Conservation (phyloP, 2,797 vertebrate species). For the Zalophus californianus region DNA sequence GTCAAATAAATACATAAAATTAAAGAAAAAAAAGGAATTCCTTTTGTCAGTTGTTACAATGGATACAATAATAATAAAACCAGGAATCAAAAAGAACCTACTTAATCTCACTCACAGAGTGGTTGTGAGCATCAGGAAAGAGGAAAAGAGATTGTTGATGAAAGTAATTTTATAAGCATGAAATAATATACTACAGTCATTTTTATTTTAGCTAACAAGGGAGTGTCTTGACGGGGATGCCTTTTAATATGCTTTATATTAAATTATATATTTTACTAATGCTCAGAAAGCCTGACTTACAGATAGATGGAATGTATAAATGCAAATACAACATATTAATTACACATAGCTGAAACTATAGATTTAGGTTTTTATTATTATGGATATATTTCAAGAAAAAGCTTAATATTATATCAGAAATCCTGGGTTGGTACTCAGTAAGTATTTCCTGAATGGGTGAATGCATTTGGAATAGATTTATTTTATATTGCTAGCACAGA, state of each 20-base stretch:
- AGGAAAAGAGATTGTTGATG: neutral
- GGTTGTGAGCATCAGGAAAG: neutral
- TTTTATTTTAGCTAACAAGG: slow-evolving; percentile 12
- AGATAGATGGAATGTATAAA: neutral
- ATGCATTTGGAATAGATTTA: slow-evolving; percentile 49
- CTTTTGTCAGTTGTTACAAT: slow-evolving; percentile 8
- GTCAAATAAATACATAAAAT: no score
- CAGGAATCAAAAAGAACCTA: neutral
- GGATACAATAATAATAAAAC: neutral
- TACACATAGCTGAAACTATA: neutral
- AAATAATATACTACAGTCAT: neutral
- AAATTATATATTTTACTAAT: slow-evolving; percentile 9
- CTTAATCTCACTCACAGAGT: neutral
- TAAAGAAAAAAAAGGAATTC: neutral
- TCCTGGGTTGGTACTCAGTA: slow-evolving; percentile 24
- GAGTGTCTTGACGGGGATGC: neutral
- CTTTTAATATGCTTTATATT: slow-evolving; percentile 11
- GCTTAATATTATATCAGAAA: neutral
- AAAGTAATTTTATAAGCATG: neutral
- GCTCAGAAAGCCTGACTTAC: neutral
- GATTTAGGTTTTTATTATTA: slow-evolving; percentile 35
- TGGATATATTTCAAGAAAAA: neutral
- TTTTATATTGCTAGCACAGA: slow-evolving; percentile 56
- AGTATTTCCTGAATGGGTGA: slow-evolving; percentile 25
- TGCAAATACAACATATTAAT: neutral